phyloP scores from a whole-genome alignment of 2,797 vertebrate species.

The Allochrocebus solatus region DNA sequence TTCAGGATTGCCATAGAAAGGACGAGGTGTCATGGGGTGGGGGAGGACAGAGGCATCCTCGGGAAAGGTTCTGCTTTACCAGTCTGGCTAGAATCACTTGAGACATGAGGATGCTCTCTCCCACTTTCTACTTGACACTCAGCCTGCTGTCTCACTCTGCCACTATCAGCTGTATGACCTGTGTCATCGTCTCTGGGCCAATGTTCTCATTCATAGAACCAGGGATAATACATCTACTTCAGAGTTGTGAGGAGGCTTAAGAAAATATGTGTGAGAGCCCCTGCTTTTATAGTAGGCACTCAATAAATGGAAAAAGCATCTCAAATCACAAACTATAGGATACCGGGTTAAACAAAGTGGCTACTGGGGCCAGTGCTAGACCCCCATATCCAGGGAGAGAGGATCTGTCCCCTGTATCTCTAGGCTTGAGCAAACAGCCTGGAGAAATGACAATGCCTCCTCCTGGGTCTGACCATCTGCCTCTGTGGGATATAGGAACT shows the following conservation, averaged over 20 bases:
- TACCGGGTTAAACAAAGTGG: neutral
- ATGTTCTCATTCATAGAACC: neutral
- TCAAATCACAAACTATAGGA: neutral
- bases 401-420: neutral
- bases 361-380: neutral
- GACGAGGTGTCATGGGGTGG: neutral
- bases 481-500: neutral
- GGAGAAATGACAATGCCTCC: neutral
- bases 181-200: neutral
- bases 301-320: neutral
- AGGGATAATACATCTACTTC: neutral
- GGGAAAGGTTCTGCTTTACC: constrained; percentile 11
- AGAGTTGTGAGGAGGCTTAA: neutral
- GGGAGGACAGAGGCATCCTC: neutral
- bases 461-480: neutral
- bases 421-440: neutral
- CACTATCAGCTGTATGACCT: neutral
- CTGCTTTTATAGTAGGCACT: neutral
- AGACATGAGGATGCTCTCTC: constrained; percentile 10
- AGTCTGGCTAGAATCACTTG: constrained; percentile 20
- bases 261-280: neutral
- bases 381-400: neutral
- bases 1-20: neutral
- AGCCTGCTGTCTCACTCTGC: neutral
- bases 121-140: neutral